Percentiles rank a stretch among this genome's conserved stretches.
Evolutionary conservation across 2,888 invertebrate species (phyloP).

Genomic region (Tenodera sinensis): DNA sequence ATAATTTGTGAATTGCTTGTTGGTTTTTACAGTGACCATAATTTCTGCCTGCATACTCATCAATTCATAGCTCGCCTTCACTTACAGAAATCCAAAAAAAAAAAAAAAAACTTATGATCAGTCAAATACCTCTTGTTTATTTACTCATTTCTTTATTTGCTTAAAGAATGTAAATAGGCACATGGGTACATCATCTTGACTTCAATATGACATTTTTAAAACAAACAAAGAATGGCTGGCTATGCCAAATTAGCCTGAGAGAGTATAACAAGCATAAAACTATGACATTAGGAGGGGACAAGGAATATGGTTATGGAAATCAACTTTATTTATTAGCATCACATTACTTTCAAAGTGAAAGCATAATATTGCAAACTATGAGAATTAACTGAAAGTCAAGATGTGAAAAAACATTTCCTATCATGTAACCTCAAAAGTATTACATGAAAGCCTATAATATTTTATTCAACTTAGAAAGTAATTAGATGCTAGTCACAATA

Average conservation of each 20-base stretch:
- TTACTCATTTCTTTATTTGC: neutral
- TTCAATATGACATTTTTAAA: neutral
- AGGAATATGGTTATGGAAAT: neutral
- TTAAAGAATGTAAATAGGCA: neutral
- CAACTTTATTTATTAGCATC: neutral
- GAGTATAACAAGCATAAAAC: neutral
- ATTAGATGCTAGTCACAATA: neutral
- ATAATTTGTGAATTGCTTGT: neutral
- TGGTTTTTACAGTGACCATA: neutral
- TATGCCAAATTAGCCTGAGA: neutral
- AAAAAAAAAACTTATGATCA: neutral
- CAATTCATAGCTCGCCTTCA: neutral
- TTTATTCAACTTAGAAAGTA: neutral
- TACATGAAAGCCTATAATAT: neutral
- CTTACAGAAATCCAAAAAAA: neutral
- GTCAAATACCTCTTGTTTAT: neutral
- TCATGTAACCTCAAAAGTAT: neutral
- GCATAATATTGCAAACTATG: neutral
- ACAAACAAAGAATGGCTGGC: neutral
- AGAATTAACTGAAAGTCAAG: neutral
- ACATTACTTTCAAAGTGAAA: neutral
- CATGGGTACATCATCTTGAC: neutral
- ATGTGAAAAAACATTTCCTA: neutral
- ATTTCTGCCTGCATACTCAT: neutral
- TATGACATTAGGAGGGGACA: neutral